Conservation (phyloP, 2,888 invertebrate species). For the Andrena trimmerana region DNA sequence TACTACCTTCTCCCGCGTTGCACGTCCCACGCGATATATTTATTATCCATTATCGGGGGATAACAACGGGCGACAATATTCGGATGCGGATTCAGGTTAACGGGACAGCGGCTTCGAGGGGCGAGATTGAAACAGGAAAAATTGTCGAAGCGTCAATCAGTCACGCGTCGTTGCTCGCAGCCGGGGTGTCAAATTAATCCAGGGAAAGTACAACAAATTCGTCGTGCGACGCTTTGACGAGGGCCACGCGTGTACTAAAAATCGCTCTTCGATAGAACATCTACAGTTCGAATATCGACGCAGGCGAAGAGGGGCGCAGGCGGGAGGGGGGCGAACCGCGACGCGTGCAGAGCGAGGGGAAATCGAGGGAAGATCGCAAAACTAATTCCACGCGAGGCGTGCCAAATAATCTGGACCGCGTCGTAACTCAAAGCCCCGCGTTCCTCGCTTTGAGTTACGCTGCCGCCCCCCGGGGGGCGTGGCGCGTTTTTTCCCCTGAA, state of each 20-base stretch:
- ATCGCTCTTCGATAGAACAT: not conserved
- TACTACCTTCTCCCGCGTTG: too few species aligned
- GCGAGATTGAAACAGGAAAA: not conserved
- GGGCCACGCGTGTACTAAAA: not conserved
- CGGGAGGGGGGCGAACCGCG: not conserved
- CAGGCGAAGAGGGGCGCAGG: not conserved
- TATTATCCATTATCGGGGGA: not conserved
- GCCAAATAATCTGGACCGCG: slow-evolving; percentile 44
- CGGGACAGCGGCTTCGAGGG: not conserved
- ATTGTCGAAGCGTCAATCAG: not conserved
- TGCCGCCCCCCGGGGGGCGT: not conserved
- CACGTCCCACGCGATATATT: slow-evolving; percentile 13
- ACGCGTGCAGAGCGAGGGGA: not conserved
- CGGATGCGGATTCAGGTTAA: not conserved
- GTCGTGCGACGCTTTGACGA: not conserved
- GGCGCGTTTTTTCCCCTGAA: slow-evolving; percentile 22
- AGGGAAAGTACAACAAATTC: slow-evolving; percentile 17
- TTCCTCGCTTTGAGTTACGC: slow-evolving; percentile 18
- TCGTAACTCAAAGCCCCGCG: slow-evolving; percentile 41
- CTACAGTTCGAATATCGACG: too few species aligned
- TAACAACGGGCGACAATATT: not conserved
- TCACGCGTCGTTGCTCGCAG: not conserved
- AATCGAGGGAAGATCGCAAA: slow-evolving; percentile 20
- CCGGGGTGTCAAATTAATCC: slow-evolving; percentile 11
- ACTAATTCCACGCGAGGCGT: slow-evolving; percentile 35